Percentiles rank a stretch among this genome's conserved stretches.
Conservation (phyloP, 2,113 vertebrate species). For the Hucho hucho region DNA sequence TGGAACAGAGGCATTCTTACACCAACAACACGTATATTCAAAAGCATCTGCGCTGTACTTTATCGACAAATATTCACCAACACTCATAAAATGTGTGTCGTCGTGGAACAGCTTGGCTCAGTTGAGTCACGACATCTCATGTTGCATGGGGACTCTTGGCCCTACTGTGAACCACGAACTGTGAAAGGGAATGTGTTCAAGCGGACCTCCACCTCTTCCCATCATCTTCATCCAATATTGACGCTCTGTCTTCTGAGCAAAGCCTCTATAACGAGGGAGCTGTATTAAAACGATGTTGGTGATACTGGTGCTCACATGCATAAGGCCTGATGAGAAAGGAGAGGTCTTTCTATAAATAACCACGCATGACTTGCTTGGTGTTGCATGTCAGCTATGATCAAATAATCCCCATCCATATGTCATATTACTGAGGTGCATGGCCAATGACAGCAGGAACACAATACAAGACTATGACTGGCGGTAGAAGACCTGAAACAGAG, state of each 20-base stretch:
- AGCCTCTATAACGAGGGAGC: slow-evolving; percentile 68
- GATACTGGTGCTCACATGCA: slow-evolving; percentile 31
- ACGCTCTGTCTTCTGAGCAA: slow-evolving; percentile 67
- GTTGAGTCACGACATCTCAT: slow-evolving; percentile 35
- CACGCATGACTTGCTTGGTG: neutral
- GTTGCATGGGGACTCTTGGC: slow-evolving; percentile 35
- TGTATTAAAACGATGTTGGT: slow-evolving; percentile 67
- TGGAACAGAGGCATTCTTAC: too few species aligned
- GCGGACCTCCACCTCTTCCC: slow-evolving; percentile 49
- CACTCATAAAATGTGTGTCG: neutral
- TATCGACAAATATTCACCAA: neutral
- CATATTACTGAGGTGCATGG: neutral
- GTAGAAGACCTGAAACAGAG: too few species aligned
- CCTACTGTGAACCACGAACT: slow-evolving; percentile 22
- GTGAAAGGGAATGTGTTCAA: slow-evolving; percentile 33
- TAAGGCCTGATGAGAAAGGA: neutral
- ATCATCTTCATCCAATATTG: slow-evolving; percentile 77
- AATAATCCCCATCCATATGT: neutral
- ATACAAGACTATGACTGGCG: neutral
- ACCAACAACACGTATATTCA: too few species aligned
- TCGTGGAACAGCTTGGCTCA: neutral
- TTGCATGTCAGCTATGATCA: neutral
- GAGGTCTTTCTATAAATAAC: neutral
- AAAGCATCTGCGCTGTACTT: too few species aligned
- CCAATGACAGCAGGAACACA: neutral